Percentiles rank a stretch among this genome's conserved stretches.
Conservation (phyloP, 2,113 vertebrate species). For the Myotis davidii region DNA sequence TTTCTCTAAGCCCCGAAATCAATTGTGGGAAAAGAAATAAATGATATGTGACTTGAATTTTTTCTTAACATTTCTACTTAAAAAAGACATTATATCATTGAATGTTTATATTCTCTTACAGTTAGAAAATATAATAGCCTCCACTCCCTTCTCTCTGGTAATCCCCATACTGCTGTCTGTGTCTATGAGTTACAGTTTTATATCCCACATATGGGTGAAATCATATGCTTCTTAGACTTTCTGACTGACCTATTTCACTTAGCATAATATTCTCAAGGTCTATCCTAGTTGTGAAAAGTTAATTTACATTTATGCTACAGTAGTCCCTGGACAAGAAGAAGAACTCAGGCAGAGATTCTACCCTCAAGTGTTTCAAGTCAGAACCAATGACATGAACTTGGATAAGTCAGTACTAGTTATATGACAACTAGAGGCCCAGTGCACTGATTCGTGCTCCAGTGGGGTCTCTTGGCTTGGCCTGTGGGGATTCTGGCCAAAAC, state of each 20-base stretch:
- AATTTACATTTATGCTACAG: background rate
- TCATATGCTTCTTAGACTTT: background rate
- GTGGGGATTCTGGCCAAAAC: no score
- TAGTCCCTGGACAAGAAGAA: background rate
- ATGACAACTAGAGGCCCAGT: background rate
- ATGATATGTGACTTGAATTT: background rate
- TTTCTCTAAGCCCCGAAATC: background rate
- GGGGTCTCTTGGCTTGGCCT: no score
- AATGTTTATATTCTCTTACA: background rate
- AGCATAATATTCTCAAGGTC: background rate
- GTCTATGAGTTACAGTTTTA: background rate
- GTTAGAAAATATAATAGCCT: background rate
- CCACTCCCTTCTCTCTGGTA: background rate
- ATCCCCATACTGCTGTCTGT: background rate
- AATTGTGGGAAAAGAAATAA: constrained; percentile 11
- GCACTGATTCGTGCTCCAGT: no score
- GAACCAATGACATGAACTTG: background rate
- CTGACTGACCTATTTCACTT: background rate
- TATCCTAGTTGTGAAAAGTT: background rate
- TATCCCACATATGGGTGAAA: background rate
- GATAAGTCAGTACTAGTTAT: background rate
- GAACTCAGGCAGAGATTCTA: background rate
- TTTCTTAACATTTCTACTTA: constrained; percentile 37
- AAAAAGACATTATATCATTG: background rate
- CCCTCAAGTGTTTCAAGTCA: background rate